phyloP scores from a whole-genome alignment of 2,113 vertebrate species.

The Lethenteron reissneri region DNA sequence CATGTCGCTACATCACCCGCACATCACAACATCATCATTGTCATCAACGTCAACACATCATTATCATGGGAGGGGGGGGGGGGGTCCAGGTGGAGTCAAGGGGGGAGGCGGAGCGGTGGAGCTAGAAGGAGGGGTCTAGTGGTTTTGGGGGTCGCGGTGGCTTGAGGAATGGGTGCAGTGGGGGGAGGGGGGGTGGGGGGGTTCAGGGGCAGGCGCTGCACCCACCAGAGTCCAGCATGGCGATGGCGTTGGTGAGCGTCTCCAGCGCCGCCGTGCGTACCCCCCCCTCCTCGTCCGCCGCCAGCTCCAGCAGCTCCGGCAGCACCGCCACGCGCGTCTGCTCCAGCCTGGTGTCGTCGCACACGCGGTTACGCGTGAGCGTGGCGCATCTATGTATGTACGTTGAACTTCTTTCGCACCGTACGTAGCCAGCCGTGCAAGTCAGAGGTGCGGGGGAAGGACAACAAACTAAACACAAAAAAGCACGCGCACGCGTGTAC shows the following conservation, averaged over 20 bases:
- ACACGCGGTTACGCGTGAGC: no score
- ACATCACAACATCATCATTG: background rate
- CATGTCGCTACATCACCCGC: background rate
- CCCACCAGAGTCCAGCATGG: slow-evolving; percentile 58
- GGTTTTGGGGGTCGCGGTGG: background rate
- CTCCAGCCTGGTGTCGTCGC: slow-evolving; percentile 32
- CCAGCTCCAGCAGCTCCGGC: slow-evolving; percentile 56
- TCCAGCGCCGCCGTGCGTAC: slow-evolving; percentile 73
- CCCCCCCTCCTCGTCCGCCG: slow-evolving; percentile 47
- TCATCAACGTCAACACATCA: no score
- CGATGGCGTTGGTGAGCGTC: slow-evolving; percentile 54
- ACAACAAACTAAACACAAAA: no score
- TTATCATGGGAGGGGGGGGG: no score
- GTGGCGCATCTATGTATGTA: no score
- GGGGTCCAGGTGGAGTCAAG: background rate
- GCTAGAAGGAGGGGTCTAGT: background rate
- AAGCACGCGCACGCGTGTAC: no score
- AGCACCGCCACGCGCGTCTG: slow-evolving; percentile 52
- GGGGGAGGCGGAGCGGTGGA: background rate
- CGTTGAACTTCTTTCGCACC: no score
- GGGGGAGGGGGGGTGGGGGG: background rate
- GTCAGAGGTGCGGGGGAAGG: no score
- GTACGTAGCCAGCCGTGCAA: no score
- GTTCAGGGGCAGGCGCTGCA: slow-evolving; percentile 14
- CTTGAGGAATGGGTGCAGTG: background rate